phyloP scores from a whole-genome alignment of 2,113 vertebrate species.

The Entosphenus tridentatus region DNA sequence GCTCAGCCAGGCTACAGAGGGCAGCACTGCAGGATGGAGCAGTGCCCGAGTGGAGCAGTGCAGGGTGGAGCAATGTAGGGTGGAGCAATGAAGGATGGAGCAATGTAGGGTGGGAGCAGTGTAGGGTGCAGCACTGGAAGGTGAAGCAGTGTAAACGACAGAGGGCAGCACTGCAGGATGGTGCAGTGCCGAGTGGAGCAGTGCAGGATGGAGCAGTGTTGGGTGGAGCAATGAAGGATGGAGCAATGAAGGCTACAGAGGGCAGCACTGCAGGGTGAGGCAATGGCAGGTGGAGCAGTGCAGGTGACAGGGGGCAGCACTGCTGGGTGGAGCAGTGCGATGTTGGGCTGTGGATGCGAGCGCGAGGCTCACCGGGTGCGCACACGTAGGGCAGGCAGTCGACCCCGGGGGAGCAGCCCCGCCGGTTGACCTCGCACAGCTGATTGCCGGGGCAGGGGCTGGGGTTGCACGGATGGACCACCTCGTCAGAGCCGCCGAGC shows the following conservation, averaged over 20 bases:
- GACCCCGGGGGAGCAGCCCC: conserved; percentile 46
- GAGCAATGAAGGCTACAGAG: background rate
- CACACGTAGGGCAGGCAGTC: conserved; percentile 62
- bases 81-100: background rate
- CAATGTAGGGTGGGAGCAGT: background rate
- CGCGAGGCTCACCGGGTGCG: conserved; percentile 37
- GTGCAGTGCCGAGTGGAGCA: background rate
- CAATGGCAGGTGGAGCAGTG: too few relatives aligned
- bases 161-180: background rate
- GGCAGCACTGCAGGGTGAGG: too few relatives aligned
- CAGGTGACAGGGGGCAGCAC: background rate
- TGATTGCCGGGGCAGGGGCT: conserved; percentile 73
- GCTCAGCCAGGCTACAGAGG: background rate
- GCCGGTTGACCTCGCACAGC: conserved; percentile 77
- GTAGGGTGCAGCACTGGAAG: background rate
- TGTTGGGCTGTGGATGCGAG: background rate
- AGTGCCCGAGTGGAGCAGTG: background rate
- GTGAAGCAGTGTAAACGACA: background rate
- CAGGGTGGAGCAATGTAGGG: background rate
- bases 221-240: background rate
- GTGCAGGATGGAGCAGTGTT: background rate
- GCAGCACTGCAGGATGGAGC: background rate
- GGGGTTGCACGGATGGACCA: conserved; percentile 90
- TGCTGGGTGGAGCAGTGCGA: background rate
- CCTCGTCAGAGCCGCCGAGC: conserved; percentile 32